Percentiles rank a stretch among this genome's conserved stretches.
phyloP scores from a whole-genome alignment of 2,113 vertebrate genomes.

The Microtus pennsylvanicus region DNA sequence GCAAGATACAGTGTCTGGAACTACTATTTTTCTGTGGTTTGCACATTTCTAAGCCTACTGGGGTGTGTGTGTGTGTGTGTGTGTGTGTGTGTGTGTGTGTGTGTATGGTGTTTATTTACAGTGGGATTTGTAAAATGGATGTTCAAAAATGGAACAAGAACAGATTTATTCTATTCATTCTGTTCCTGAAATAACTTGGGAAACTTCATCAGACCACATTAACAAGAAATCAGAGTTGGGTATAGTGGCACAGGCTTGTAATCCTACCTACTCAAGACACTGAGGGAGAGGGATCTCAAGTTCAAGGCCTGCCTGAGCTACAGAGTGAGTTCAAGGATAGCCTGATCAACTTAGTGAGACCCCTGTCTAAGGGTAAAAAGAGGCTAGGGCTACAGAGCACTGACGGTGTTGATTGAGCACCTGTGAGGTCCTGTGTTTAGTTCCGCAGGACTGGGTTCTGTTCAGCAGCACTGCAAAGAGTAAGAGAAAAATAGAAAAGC shows the following conservation, averaged over 20 bases:
- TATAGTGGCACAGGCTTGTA: not conserved
- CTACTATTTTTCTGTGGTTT: conserved; percentile 21
- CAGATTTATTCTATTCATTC: not conserved
- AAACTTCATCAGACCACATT: not conserved
- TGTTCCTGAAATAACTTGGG: not conserved
- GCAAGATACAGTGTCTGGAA: not conserved
- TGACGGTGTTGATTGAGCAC: not conserved
- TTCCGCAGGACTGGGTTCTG: not conserved
- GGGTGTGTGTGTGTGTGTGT: not conserved
- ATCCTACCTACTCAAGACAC: not conserved
- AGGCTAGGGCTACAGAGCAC: too few species aligned
- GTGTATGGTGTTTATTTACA: not conserved
- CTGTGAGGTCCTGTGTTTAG: not conserved
- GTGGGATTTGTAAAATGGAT: not conserved
- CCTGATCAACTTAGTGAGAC: not conserved
- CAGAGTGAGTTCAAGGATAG: not conserved
- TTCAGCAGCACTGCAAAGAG: not conserved
- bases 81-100: not conserved
- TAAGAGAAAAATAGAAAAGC: not conserved
- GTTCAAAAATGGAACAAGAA: not conserved
- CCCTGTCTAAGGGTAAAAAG: not conserved
- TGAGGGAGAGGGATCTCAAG: too few species aligned
- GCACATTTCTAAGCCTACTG: not conserved
- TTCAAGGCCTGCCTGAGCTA: not conserved
- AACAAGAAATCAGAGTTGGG: not conserved